Conservation (phyloP, 2,113 vertebrate species). For the Rhinoderma darwinii region DNA sequence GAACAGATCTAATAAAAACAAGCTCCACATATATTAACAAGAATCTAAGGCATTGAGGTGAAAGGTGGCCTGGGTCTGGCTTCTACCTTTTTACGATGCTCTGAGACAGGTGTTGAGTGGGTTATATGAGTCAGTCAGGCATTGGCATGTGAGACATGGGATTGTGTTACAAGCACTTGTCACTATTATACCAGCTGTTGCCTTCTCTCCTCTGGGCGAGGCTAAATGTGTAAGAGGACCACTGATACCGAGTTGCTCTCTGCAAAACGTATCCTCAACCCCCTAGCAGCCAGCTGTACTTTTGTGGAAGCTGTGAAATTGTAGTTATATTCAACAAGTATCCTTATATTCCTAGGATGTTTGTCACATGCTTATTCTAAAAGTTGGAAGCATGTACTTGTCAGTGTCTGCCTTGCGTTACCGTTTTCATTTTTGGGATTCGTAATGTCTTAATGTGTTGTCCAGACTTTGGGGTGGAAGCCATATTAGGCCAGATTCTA, state of each 20-base stretch:
- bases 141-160: slow-evolving; percentile 30
- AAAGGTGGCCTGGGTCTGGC: slow-evolving; percentile 20
- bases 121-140: not conserved
- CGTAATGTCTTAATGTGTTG: not conserved
- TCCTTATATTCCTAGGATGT: not conserved
- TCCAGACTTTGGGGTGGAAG: not conserved
- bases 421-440: not conserved
- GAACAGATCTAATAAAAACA: not conserved
- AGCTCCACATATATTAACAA: not conserved
- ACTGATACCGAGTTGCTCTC: not conserved
- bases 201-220: slow-evolving; percentile 7
- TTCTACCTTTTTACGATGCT: not conserved
- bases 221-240: not conserved
- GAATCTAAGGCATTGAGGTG: slow-evolving; percentile 10
- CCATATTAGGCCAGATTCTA: too few relatives aligned
- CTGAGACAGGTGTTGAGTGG: slow-evolving; percentile 12
- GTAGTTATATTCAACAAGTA: not conserved
- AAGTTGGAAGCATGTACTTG: not conserved
- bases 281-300: not conserved
- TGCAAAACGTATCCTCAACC: not conserved
- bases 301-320: not conserved
- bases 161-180: slow-evolving; percentile 40
- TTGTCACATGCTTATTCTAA: not conserved
- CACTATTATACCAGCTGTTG: slow-evolving; percentile 46
- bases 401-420: not conserved